A percentile compares a stretch with the other conserved stretches of the same genome.
These are phyloP conservation scores for Aphis gossypii DNA, from an alignment of 1,140 invertebrate species.

Conservation along the genomic window DNA sequence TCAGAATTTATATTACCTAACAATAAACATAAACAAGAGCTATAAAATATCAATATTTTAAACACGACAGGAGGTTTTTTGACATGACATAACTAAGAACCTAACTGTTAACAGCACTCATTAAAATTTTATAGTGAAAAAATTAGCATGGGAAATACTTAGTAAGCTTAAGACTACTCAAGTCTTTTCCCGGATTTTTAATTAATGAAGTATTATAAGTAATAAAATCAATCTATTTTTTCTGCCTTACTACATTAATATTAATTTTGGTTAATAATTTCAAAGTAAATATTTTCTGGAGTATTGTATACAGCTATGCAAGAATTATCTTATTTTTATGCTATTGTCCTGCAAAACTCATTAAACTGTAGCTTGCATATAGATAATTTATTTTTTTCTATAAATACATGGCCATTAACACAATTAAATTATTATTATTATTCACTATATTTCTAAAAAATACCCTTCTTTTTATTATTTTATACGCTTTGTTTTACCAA, in stretches of 20 bases:
- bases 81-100: neutral
- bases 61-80: neutral
- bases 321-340: neutral
- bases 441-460: neutral
- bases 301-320: neutral
- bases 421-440: constrained; percentile 2
- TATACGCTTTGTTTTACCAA: neutral
- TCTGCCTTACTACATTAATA: neutral
- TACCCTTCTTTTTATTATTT: neutral
- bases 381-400: neutral
- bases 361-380: neutral
- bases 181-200: neutral
- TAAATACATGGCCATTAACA: neutral
- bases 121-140: neutral
- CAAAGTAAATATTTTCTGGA: neutral
- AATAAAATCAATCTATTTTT: neutral
- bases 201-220: neutral
- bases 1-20: neutral
- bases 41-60: neutral
- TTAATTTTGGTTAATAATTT: neutral
- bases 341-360: neutral
- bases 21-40: constrained; percentile 18
- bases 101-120: neutral
- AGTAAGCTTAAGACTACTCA: neutral
- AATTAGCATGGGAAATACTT: no score